Base-by-base conservation (phyloP, 2,888 invertebrate genomes). In the Pseudolycoriella hygida region DNA sequence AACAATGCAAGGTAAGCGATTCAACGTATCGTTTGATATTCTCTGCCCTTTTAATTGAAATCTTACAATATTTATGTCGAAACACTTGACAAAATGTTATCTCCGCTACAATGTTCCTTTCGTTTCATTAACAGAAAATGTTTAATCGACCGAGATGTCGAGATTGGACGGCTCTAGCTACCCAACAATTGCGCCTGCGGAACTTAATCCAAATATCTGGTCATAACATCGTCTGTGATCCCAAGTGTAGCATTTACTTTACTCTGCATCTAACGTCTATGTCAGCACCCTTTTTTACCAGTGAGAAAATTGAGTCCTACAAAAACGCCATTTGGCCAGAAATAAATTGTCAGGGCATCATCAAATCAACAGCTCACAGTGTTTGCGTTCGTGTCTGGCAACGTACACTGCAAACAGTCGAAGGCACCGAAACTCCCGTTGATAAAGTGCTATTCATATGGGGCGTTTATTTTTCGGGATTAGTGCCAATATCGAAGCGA, bases 261-360 rank as follows among this genome's bases (percentile, higher is more conserved):
- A 87, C 88, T 0, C 66, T 89, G 17, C 88, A 89, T 58, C 71
- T 79, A 53, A 80, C 83, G 3, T 77, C 77, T 14, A 80, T 84
- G 77, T 81, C 82, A 6, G 80, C 84, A 5, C 84, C 88, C 1
- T 80, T 88, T 57, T 89, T 84, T 56, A 84, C 82, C 0, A 88
- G 87, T 54, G 85, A 87, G 60, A 73, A 74, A 55, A 69, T 83
- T 50, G 71, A 71, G 43, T 76, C 76, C 8, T 57, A 58, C 15
- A 71, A 73, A 17, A 79, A 81, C 63, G 81, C 83, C 3, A 81
- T 81, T 61, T 89, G 88, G 88, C 72, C 77, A 53, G 84, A 85
- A 60, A 74, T 88, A 48, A 79, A 81, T 60, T 71, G 77, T 58
- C 74, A 74, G 61, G 69, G 66, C 49, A 62, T 71, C 52, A 59